These are phyloP conservation scores for Oncorhynchus tshawytscha DNA, from an alignment of 2,113 vertebrate species.

Conservation along the genomic window DNA sequence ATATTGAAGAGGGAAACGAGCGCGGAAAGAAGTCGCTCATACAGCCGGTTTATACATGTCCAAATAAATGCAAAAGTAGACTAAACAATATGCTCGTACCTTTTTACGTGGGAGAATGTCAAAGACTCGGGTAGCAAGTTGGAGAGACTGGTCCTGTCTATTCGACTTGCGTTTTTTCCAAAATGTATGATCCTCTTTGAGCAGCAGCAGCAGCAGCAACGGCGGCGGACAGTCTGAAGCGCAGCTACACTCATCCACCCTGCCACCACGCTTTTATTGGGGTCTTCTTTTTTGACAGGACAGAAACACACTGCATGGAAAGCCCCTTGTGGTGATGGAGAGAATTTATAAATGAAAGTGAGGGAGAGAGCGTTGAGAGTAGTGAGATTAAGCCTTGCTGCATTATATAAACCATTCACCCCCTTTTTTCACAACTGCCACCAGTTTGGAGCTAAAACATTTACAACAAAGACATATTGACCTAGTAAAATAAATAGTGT, in stretches of 20 bases:
- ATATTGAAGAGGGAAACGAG: background rate
- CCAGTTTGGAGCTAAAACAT: too few species aligned
- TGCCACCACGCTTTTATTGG: conserved; percentile 58
- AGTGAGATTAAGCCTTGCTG: background rate
- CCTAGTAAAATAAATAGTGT: too few species aligned
- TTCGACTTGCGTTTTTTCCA: conserved; percentile 45
- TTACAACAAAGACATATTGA: background rate
- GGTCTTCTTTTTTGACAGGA: conserved; percentile 46
- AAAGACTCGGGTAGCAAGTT: conserved; percentile 39
- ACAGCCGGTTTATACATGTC: background rate
- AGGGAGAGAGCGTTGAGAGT: background rate
- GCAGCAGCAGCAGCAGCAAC: conserved; percentile 20
- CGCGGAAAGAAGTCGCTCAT: background rate
- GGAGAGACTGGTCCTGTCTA: conserved; percentile 23
- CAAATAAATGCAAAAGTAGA: background rate
- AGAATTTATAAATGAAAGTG: conserved; percentile 45
- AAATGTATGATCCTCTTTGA: conserved; percentile 57
- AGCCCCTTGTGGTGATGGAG: conserved; percentile 72
- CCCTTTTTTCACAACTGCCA: background rate
- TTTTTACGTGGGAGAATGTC: conserved; percentile 23
- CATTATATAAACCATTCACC: background rate
- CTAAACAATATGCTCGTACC: conserved; percentile 55
- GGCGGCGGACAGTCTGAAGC: conserved; percentile 4
- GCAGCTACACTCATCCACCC: conserved; percentile 34
- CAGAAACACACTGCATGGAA: conserved; percentile 42